Evolutionary conservation across 1,140 invertebrate species (phyloP).

Genomic region (Panagrolaimus sp.): DNA sequence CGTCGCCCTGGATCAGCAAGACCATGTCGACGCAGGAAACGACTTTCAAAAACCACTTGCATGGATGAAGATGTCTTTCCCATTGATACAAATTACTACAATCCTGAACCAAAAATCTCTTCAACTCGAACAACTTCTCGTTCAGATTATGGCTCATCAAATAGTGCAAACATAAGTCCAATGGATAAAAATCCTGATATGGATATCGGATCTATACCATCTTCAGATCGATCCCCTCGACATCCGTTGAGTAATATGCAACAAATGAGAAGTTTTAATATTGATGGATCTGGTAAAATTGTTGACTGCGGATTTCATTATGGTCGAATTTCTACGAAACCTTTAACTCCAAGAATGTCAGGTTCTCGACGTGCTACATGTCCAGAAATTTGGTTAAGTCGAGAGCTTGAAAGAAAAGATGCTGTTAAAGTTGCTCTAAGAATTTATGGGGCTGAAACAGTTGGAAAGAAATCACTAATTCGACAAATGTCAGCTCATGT

Average conservation of each 20-base stretch:
- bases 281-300: constrained; percentile 29
- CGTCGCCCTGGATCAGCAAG: constrained; percentile 27
- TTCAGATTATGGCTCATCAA: neutral
- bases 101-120: neutral
- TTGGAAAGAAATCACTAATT: constrained; percentile 41
- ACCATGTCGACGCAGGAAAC: constrained; percentile 19
- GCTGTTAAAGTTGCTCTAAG: constrained; percentile 23
- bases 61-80: neutral
- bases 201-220: constrained; percentile 7
- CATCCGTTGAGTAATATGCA: neutral
- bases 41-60: neutral
- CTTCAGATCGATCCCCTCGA: neutral
- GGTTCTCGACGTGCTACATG: constrained; percentile 39
- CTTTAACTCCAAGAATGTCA: constrained; percentile 26
- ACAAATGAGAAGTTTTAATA: constrained; percentile 33
- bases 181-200: neutral
- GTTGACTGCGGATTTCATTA: constrained; percentile 33
- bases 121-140: neutral
- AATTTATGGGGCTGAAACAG: constrained; percentile 34
- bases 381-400: constrained; percentile 47
- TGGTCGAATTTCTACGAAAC: neutral
- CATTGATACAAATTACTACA: neutral
- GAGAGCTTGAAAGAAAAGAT: constrained; percentile 24
- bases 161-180: neutral
- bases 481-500: constrained; percentile 26